These are phyloP conservation scores for Nasonia giraulti DNA, from an alignment of 1,140 invertebrate species.

Conservation along the genomic window DNA sequence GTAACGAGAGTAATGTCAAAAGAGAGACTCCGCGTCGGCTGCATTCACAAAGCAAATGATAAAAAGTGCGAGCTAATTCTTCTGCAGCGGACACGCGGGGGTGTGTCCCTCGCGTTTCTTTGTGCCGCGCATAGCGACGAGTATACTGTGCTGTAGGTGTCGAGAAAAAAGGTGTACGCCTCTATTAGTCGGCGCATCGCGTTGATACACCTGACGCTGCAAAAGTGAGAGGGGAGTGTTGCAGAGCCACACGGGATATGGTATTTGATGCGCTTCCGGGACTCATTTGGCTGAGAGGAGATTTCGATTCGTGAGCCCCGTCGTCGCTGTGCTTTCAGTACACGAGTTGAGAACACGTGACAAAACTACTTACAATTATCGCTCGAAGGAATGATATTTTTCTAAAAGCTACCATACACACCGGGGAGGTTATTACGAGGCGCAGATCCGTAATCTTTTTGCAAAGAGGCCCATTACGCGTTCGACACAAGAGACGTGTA, in stretches of 20 bases:
- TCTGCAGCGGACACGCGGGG: background rate
- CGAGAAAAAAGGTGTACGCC: background rate
- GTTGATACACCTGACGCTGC: background rate
- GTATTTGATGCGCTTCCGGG: background rate
- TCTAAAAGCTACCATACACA: background rate
- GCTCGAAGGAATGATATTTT: no score
- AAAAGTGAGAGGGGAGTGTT: background rate
- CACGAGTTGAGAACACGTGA: background rate
- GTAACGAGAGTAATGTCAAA: background rate
- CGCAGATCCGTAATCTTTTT: no score
- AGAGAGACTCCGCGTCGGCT: background rate
- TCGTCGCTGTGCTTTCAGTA: background rate
- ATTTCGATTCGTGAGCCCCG: background rate
- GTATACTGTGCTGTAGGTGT: background rate
- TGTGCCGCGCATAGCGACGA: background rate
- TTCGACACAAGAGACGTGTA: background rate
- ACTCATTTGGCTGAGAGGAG: background rate
- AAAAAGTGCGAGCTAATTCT: constrained; percentile 9
- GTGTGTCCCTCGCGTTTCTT: background rate
- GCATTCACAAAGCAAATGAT: background rate
- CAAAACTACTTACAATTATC: background rate
- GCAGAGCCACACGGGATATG: background rate
- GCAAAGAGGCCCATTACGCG: background rate
- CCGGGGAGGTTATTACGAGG: no score
- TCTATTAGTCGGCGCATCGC: background rate